Percentiles rank a stretch among this genome's conserved stretches.
Evolutionary conservation across 2,888 invertebrate species (phyloP).

Genomic region (Watsonalla binaria): DNA sequence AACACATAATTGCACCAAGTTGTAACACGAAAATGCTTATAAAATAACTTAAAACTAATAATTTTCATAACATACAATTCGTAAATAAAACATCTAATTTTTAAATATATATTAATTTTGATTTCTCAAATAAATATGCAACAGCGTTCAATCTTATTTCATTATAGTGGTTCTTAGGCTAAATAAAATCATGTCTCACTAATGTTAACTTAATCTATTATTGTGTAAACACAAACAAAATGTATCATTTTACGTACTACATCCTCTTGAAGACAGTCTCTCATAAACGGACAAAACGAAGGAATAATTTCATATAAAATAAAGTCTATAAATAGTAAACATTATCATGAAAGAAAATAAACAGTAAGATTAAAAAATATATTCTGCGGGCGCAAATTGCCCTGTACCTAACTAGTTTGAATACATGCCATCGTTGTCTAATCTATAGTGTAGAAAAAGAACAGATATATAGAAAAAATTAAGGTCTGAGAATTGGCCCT

Average conservation of each 20-base stretch:
- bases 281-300: constrained; percentile 23
- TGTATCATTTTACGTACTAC: constrained; percentile 2
- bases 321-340: constrained; percentile 38
- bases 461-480: constrained; percentile 7
- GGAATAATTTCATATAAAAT: constrained; percentile 54
- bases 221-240: constrained; percentile 21
- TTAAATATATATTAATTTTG: constrained; percentile 53
- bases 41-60: constrained; percentile 36
- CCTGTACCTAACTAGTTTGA: constrained; percentile 3
- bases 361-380: constrained; percentile 31
- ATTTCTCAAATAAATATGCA: constrained; percentile 55
- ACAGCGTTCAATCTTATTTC: constrained; percentile 20
- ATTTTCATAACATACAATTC: constrained; percentile 37
- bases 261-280: constrained; percentile 4
- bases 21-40: constrained; percentile 60
- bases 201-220: constrained; percentile 27
- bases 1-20: constrained; percentile 67
- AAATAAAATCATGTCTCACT: constrained; percentile 55
- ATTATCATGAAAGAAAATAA: constrained; percentile 41
- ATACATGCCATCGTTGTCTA: background rate
- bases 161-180: constrained; percentile 40
- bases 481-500: constrained; percentile 8
- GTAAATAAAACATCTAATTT: constrained; percentile 39
- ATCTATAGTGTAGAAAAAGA: constrained; percentile 1
- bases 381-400: constrained; percentile 14